Evolutionary conservation across 2,888 invertebrate species (phyloP).

Genomic region (Lepeophtheirus nordmannii): DNA sequence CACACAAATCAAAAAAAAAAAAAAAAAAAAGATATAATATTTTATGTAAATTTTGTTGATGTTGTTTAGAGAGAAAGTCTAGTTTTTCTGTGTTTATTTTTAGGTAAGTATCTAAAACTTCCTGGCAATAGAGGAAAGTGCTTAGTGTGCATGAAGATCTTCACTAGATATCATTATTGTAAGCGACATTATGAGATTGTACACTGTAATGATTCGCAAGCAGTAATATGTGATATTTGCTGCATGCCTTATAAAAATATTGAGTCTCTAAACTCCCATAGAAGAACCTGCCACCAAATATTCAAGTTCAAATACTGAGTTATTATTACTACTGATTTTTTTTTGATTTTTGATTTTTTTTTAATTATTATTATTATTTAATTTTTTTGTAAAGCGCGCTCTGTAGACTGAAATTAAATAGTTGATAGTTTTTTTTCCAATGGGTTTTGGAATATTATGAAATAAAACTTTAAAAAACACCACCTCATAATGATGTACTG

Average conservation of each 20-base stretch:
- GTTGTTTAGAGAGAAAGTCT: not conserved
- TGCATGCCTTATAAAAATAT: constrained; percentile 4
- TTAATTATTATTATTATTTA: too few species aligned
- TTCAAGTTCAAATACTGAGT: constrained; percentile 1
- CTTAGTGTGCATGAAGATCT: constrained; percentile 8
- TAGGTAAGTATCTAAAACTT: constrained; percentile 8
- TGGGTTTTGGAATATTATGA: too few species aligned
- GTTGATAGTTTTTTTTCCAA: too few species aligned
- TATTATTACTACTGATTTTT: too few species aligned
- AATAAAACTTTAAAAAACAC: too few species aligned
- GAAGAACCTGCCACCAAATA: constrained; percentile 8
- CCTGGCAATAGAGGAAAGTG: constrained; percentile 9
- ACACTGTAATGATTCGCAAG: not conserved
- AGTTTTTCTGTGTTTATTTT: not conserved
- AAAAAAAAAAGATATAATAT: not conserved
- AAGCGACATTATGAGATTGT: constrained; percentile 3
- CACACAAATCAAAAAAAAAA: too few species aligned
- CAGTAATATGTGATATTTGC: not conserved
- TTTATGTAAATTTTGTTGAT: not conserved
- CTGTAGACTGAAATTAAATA: not conserved
- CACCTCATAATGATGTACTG: too few species aligned
- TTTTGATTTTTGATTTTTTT: too few species aligned
- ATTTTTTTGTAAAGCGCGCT: not conserved
- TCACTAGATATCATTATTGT: constrained; percentile 8
- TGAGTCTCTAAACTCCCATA: constrained; percentile 5